Base-by-base conservation (phyloP, 2,888 invertebrate genomes). In the Tiliacea aurago region DNA sequence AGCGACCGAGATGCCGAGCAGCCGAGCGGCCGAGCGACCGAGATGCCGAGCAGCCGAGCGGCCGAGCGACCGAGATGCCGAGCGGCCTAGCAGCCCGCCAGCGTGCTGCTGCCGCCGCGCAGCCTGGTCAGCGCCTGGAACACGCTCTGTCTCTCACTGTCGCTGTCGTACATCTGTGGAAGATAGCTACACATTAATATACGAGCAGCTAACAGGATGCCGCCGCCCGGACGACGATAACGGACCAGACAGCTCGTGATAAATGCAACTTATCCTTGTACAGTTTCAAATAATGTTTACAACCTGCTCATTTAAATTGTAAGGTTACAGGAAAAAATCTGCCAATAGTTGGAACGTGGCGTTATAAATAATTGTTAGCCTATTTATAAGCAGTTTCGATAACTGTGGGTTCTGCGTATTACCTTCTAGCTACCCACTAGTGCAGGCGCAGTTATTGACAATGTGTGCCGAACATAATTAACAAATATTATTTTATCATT, bases 101-200 rank as follows among this genome's bases (percentile, higher is more conserved):
- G 93, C 23, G 91, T 84, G 85, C 85, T 83, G 74, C 76, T 88
- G 59, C 91, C 91, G 7, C 87, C 90, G 9, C 87, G 90, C 23
- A 92, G 83, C 78, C 88, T 90, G 11, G 59, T 10, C 33, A 76
- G 23, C 13, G 71, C 20, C 77, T 93, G 93, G 88, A 92, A 94
- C 33, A 94, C 76, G 47, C 55, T 61, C 61, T 33, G 18, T 11
- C 87, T 90, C 76, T 94, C 94, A 62, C 78, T 86, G 67, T 94
- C 94, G 18, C 84, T 93, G 79, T 94, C 94, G 70, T 89, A 91
- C 79, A 80, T 87, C 89, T 87, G 81, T 37, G 70, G 71, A 62
- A 83, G 81, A 84, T 62, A 80, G 83, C 58, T 76, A 74, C 56
- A 28, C 72, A 76, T 83, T 67, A 76, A 55, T 69, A 76, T 18